Base-by-base conservation (phyloP, 2,113 vertebrate species). In the Corapipo altera region DNA sequence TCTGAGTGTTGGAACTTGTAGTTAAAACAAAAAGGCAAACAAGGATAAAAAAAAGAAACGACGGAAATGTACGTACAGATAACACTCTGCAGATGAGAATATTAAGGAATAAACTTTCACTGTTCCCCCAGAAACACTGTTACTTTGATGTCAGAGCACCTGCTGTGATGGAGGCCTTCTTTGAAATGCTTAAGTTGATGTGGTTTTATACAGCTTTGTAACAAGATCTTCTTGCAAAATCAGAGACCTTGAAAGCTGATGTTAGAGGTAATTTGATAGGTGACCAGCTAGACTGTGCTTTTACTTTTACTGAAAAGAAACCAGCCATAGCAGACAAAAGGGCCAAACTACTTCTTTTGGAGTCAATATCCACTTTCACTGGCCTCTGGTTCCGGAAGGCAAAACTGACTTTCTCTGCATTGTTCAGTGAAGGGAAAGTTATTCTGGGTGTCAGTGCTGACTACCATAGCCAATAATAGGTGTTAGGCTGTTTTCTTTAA, bases 161-260 rank as follows among this genome's bases (percentile, higher is more conserved):
- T 82, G 39, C 85, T 89, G 70, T 84, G 79, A 39, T 74, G 37
- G 70, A 91, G 73, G 41, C 90, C 70, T n/a, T 59, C 85, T 95
- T 91, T 96, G 79, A 96, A 94, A 92, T 52, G 21, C 52, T 96
- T 91, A 74, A 66, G 51, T 35, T 94, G 72, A 61, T 8, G 7
- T 33, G 46, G 39, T 74, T 95, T 85, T 84, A 64, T 72, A 48
- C 8, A 76, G 32, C 51, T 83, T 87, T 80, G 19, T 65, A 92
- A 59, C 13, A 83, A 75, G 19, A 66, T 77, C n/a, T 61, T 70
- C 41, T 16, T 82, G 62, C 55, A 59, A 66, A 89, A 85, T 59
- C 61, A 87, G 73, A 77, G 64, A 24, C 0, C 2, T 16, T 74
- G 64, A 49, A 71, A 91, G 51, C 21, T 51, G 55, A 33, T 54